These are phyloP conservation scores for Caloenas nicobarica DNA, from an alignment of 2,113 vertebrate species.

Conservation along the genomic window DNA sequence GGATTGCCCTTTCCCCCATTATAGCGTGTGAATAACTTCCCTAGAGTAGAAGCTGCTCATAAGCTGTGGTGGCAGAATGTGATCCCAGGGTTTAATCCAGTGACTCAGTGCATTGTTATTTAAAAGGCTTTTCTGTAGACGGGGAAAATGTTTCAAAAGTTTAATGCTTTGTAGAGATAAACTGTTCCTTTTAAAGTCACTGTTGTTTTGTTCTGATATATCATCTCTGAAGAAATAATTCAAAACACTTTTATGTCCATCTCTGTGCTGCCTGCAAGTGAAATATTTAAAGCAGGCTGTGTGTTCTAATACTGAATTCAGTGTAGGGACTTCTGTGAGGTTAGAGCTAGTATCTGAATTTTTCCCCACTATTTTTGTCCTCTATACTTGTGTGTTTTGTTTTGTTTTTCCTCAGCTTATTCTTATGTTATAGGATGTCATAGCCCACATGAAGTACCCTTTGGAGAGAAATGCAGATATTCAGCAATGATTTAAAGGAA, in stretches of 20 bases:
- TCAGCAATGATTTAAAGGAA: background rate
- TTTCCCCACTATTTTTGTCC: background rate
- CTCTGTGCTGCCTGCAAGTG: background rate
- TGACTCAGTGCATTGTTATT: background rate
- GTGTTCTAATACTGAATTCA: background rate
- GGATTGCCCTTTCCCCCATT: conserved; percentile 27
- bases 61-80: background rate
- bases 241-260: background rate
- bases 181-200: conserved; percentile 53
- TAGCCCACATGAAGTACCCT: background rate
- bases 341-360: background rate
- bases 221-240: conserved; percentile 32
- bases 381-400: too few relatives aligned
- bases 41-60: background rate
- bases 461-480: background rate
- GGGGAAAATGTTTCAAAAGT: conserved; percentile 2
- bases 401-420: background rate
- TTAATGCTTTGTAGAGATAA: conserved; percentile 61
- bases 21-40: background rate
- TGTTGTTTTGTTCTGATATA: conserved; percentile 27
- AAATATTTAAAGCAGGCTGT: background rate
- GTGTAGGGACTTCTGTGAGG: background rate
- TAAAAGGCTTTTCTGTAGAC: conserved; percentile 26
- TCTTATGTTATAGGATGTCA: background rate
- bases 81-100: conserved; percentile 31